Percentiles rank a stretch among this genome's conserved stretches.
These are phyloP conservation scores for Danionella dracula DNA, from an alignment of 2,797 vertebrate species.

Conservation along the genomic window DNA sequence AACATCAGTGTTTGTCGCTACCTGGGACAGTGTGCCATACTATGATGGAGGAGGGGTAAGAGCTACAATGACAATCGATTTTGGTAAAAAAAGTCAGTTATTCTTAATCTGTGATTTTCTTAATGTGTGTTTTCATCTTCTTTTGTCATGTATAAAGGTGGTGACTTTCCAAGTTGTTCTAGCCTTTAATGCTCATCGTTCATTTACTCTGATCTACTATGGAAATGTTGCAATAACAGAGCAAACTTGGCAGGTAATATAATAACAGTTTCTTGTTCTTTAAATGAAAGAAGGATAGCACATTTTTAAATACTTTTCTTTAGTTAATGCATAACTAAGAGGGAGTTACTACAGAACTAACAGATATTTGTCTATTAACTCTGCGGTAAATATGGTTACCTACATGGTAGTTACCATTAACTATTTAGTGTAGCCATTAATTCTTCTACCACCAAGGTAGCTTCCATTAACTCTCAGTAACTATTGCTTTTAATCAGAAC, in stretches of 20 bases:
- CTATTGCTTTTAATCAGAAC: too few species aligned
- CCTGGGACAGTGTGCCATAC: conserved; percentile 8
- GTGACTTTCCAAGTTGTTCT: neutral
- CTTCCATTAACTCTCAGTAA: too few species aligned
- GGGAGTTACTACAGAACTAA: too few species aligned
- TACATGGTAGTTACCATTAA: too few species aligned
- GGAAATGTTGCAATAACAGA: neutral
- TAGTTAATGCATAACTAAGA: too few species aligned
- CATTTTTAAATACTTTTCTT: too few species aligned
- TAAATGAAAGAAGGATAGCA: too few species aligned
- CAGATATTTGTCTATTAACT: too few species aligned
- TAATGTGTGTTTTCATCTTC: neutral
- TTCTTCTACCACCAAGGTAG: too few species aligned
- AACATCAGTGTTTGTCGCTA: conserved; percentile 21
- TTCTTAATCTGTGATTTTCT: rapidly evolving
- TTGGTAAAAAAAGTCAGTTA: neutral
- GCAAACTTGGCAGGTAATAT: neutral
- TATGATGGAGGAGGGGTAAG: neutral
- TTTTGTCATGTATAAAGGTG: neutral
- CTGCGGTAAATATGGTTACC: too few species aligned
- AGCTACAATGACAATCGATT: neutral
- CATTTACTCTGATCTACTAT: neutral
- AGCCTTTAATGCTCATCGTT: neutral
- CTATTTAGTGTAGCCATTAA: too few species aligned
- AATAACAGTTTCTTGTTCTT: neutral